Percentiles rank a stretch among this genome's conserved stretches.
phyloP scores from a whole-genome alignment of 2,888 invertebrate species.

The Agrotis clavis region DNA sequence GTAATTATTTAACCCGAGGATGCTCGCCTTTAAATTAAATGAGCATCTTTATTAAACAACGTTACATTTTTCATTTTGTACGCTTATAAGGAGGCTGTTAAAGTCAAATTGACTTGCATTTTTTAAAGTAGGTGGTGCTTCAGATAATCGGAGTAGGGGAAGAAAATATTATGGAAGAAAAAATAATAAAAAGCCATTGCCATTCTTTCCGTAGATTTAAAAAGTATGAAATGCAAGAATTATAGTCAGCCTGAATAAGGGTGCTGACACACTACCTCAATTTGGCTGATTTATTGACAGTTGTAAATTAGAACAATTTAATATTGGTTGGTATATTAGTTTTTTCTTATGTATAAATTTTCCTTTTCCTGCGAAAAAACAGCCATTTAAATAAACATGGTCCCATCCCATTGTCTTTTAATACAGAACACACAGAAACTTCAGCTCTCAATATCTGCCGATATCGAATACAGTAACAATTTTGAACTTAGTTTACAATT shows the following conservation, averaged over 20 bases:
- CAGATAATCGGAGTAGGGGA: conserved; percentile 4
- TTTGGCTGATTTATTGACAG: not conserved
- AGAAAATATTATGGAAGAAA: not conserved
- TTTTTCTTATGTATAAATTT: not conserved
- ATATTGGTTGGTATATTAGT: not conserved
- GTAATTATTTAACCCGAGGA: conserved; percentile 55
- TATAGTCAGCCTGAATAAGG: too few relatives aligned
- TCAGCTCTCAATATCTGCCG: conserved; percentile 22
- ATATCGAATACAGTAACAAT: conserved; percentile 54
- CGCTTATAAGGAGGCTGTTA: conserved; percentile 23
- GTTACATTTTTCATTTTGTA: conserved; percentile 41
- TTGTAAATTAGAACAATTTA: not conserved
- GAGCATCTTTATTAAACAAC: conserved; percentile 53
- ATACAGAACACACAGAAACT: conserved; percentile 13
- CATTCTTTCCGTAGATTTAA: not conserved
- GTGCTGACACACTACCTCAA: too few relatives aligned
- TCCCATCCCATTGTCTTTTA: conserved; percentile 12
- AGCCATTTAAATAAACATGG: not conserved
- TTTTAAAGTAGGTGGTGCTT: conserved; percentile 25
- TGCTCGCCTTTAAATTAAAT: conserved; percentile 58
- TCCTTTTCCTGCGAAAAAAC: not conserved
- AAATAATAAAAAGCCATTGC: not conserved
- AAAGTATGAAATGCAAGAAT: too few relatives aligned
- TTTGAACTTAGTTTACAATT: conserved; percentile 49
- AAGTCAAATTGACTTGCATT: conserved; percentile 20